Evolutionary conservation across 1,140 invertebrate species (phyloP).

Genomic region (Rhopalosiphum maidis): DNA sequence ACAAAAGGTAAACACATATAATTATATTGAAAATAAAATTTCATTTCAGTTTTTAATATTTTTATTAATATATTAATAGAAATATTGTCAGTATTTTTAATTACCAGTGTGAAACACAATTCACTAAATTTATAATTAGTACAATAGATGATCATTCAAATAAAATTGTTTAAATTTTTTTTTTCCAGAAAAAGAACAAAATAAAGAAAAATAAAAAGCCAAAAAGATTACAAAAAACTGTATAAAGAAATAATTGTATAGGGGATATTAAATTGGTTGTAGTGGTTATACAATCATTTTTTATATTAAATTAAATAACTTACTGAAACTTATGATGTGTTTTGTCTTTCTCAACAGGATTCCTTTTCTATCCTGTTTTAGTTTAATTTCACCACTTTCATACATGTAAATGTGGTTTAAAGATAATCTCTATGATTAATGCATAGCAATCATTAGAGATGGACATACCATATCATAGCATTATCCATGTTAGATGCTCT

Average conservation of each 20-base stretch:
- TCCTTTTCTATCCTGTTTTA: background rate
- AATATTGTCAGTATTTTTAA: background rate
- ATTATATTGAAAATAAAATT: too few species aligned
- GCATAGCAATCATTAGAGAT: too few species aligned
- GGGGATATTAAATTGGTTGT: background rate
- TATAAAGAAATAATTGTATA: background rate
- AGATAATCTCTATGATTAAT: too few species aligned
- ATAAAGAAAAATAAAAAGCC: constrained; percentile 13
- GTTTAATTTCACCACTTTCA: background rate
- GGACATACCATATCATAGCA: too few species aligned
- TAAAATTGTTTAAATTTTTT: background rate
- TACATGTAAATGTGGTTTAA: background rate
- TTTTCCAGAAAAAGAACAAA: constrained; percentile 50
- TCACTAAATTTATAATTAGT: too few species aligned
- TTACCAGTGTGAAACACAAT: too few species aligned
- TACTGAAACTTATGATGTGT: background rate
- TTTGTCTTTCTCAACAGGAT: background rate
- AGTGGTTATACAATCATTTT: background rate
- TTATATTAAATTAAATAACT: too few species aligned
- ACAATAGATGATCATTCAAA: background rate
- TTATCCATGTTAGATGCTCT: too few species aligned
- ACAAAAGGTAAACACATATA: background rate
- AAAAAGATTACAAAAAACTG: constrained; percentile 48
- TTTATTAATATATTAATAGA: background rate
- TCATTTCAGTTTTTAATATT: too few species aligned